Base-by-base conservation (phyloP, 2,888 invertebrate genomes). In the Toxonevra muliebris region DNA sequence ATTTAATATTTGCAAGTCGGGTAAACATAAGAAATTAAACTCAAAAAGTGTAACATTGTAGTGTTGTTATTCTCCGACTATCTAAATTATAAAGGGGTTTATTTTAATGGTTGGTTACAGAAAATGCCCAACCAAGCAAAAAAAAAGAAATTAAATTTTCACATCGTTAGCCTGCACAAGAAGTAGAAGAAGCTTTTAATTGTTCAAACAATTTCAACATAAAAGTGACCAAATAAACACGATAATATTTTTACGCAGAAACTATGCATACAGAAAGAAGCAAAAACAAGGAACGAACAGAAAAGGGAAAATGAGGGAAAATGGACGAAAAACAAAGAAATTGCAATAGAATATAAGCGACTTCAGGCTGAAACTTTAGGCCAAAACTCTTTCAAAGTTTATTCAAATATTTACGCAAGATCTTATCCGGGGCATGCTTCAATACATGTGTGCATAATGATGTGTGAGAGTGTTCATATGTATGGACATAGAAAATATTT, bases 101-200 rank as follows among this genome's bases (percentile, higher is more conserved):
- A 53, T 17, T 53, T 53, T 19, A 13, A 11, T 53, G 10, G 3
- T 13, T 20, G 17, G 19, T 17, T 53, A 8, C 20, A 20, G 19
- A 53, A 17, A 13, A 20, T 13, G 53, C 11, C 19, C 53, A 7
- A 30, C 20, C 53, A 53, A 53, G 12, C 19, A 10, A 53, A 12
- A 53, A 15, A 53, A 17, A 20, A 20, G 53, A 53, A 53, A 53
- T 13, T 11, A 53, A 53, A n/a, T n/a, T n/a, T n/a, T n/a, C n/a
- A n/a, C n/a, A n/a, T n/a, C n/a, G n/a, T n/a, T n/a, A n/a, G n/a
- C n/a, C n/a, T n/a, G n/a, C n/a, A n/a, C n/a, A 17, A 20, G 53
- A n/a, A 53, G 53, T 53, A n/a, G 20, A 63, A 55, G 55, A 63
- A 55, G 63, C 63, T 63, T 63, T 63, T 63, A 63, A 63, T 63